Evolutionary conservation across 1,140 invertebrate species (phyloP).

Genomic region (Trachelipus rathkii): DNA sequence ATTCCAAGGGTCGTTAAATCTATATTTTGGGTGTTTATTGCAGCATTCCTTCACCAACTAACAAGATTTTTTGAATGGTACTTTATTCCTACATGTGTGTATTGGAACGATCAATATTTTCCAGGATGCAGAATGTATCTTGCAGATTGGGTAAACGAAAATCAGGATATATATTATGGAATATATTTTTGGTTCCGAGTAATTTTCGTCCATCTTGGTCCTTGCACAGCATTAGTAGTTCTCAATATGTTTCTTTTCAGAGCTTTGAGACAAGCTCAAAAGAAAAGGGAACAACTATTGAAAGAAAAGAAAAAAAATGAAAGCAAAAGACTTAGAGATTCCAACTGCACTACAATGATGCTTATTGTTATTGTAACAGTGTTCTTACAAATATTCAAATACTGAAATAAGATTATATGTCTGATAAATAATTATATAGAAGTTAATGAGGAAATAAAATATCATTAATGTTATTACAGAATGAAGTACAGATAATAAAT

Average conservation of each 20-base stretch:
- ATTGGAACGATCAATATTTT: slow-evolving; percentile 47
- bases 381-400: no score
- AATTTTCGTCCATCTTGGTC: slow-evolving; percentile 82
- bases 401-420: no score
- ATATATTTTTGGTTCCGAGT: slow-evolving; percentile 80
- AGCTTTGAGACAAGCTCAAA: slow-evolving; percentile 75
- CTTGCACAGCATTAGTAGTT: slow-evolving; percentile 80
- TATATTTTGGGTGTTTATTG: slow-evolving; percentile 67
- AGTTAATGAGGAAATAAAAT: no score
- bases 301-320: slow-evolving; percentile 66
- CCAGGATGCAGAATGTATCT: slow-evolving; percentile 48
- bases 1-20: slow-evolving; percentile 73
- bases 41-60: slow-evolving; percentile 72
- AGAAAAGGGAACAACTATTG: slow-evolving; percentile 70
- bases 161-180: slow-evolving; percentile 68
- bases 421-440: no score
- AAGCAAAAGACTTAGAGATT: slow-evolving; percentile 64
- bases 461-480: no score
- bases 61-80: slow-evolving; percentile 66
- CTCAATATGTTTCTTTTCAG: slow-evolving; percentile 81
- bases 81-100: slow-evolving; percentile 58
- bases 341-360: slow-evolving; percentile 90
- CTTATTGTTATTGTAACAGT: slow-evolving; percentile 90
- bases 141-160: slow-evolving; percentile 63
- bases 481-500: no score